A percentile compares a stretch with the other conserved stretches of the same genome.
These are phyloP conservation scores for Perodicticus potto DNA, from an alignment of 2,797 vertebrate species.

Conservation along the genomic window DNA sequence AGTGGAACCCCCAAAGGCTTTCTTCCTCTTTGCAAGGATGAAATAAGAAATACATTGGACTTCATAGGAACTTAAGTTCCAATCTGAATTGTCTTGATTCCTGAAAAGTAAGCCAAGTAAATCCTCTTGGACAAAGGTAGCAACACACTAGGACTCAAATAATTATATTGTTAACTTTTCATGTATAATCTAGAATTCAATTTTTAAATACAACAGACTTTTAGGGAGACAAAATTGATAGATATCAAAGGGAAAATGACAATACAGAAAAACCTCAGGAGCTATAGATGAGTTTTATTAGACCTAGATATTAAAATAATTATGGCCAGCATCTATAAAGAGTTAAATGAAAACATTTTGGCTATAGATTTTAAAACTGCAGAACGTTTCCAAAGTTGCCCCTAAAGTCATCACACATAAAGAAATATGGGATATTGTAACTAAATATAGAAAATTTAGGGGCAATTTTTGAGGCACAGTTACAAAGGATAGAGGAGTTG, in stretches of 20 bases:
- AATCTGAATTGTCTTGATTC: neutral
- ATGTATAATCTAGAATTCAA: neutral
- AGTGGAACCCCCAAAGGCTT: neutral
- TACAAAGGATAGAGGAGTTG: neutral
- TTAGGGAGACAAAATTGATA: neutral
- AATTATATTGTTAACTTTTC: neutral
- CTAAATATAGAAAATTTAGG: too few relatives aligned
- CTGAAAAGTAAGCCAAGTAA: neutral
- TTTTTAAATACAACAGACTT: neutral
- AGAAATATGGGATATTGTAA: too few relatives aligned
- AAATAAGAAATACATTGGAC: conserved; percentile 9
- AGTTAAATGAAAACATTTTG: conserved; percentile 10
- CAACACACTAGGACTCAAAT: neutral
- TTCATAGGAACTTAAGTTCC: neutral
- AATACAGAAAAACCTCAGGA: neutral
- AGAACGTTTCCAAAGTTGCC: too few relatives aligned
- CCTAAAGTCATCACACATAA: too few relatives aligned
- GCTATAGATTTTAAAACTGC: neutral
- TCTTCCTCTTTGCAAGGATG: neutral
- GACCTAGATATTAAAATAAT: neutral
- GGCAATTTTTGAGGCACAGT: neutral
- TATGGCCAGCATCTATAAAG: neutral
- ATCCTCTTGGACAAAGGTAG: neutral
- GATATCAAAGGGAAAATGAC: neutral
- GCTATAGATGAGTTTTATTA: neutral